phyloP scores from a whole-genome alignment of 2,888 invertebrate genomes.

The Aelia acuminata region DNA sequence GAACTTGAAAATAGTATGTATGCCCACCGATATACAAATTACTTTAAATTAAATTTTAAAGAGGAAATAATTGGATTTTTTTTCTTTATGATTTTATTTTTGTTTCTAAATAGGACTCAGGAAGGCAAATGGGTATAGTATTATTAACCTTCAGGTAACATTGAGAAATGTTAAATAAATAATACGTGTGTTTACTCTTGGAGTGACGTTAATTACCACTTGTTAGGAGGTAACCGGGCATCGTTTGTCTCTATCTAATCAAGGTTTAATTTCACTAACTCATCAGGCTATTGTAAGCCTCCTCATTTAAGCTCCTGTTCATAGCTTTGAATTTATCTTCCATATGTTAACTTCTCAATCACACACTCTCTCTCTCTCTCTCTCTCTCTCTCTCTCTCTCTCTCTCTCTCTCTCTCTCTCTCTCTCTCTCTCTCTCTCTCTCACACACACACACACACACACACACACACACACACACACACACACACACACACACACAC shows the following conservation, averaged over 20 bases:
- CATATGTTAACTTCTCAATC: background rate
- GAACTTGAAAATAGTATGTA: too few relatives aligned
- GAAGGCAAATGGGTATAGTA: background rate
- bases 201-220: background rate
- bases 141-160: background rate
- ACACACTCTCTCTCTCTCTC: too few relatives aligned
- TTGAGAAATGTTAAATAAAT: background rate
- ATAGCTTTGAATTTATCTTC: background rate
- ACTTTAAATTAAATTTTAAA: too few relatives aligned
- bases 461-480: too few relatives aligned
- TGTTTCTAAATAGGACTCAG: background rate
- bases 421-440: too few relatives aligned
- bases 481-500: too few relatives aligned
- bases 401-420: too few relatives aligned
- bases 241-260: background rate
- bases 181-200: background rate
- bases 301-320: background rate
- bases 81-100: too few relatives aligned
- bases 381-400: too few relatives aligned
- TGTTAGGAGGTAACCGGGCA: background rate
- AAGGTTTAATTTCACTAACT: background rate
- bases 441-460: too few relatives aligned
- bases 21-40: too few relatives aligned
- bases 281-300: background rate
- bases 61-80: too few relatives aligned